Evolutionary conservation across 2,113 vertebrate species (phyloP).

Genomic region (Balaenoptera acutorostrata): DNA sequence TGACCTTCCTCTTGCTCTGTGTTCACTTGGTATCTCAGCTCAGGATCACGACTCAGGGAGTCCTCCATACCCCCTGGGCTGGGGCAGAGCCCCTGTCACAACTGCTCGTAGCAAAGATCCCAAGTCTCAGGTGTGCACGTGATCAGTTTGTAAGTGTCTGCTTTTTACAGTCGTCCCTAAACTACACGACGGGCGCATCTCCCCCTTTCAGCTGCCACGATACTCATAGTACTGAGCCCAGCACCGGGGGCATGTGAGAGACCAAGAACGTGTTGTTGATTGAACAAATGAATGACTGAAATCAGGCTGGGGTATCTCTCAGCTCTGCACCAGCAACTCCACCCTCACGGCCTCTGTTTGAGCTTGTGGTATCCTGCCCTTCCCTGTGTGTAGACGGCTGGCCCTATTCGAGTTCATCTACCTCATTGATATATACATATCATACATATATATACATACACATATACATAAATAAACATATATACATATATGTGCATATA

Average conservation of each 20-base stretch:
- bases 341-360: rapidly evolving
- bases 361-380: neutral
- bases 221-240: rapidly evolving
- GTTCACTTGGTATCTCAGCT: neutral
- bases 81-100: neutral
- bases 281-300: rapidly evolving
- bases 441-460: too few relatives aligned
- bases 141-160: neutral
- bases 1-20: neutral
- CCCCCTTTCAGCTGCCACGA: too few relatives aligned
- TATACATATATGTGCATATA: neutral
- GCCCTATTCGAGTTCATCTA: too few relatives aligned
- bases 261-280: rapidly evolving
- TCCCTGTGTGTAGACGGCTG: neutral
- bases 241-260: rapidly evolving
- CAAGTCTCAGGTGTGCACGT: rapidly evolving
- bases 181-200: rapidly evolving
- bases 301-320: neutral
- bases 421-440: rapidly evolving
- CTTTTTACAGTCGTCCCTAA: rapidly evolving
- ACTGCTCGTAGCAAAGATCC: neutral
- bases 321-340: rapidly evolving
- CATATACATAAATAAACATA: rapidly evolving
- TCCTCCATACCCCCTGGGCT: rapidly evolving
- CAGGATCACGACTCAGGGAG: rapidly evolving